These are phyloP conservation scores for Litocranius walleri DNA, from an alignment of 2,113 vertebrate genomes.

Conservation along the genomic window DNA sequence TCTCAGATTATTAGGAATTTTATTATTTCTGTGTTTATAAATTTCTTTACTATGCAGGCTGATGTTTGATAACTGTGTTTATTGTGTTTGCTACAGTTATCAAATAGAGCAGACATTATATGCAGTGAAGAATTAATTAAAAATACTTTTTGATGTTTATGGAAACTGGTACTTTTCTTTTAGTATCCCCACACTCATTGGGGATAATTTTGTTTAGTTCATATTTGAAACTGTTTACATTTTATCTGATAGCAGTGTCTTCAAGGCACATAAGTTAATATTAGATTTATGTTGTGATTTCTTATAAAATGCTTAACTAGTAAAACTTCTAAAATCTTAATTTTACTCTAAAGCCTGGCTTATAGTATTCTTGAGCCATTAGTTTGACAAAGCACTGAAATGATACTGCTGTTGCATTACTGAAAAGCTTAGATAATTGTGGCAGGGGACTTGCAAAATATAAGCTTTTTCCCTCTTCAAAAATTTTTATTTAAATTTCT, in stretches of 20 bases:
- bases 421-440: neutral
- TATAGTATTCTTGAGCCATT: neutral
- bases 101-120: neutral
- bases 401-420: neutral
- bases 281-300: slow-evolving; percentile 29
- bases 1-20: slow-evolving; percentile 28
- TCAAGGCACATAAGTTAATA: slow-evolving; percentile 37
- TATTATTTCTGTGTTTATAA: slow-evolving; percentile 31
- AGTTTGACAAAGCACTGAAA: neutral
- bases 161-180: neutral
- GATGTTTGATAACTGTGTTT: slow-evolving; percentile 29
- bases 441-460: neutral
- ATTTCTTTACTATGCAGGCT: neutral
- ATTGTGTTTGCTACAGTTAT: slow-evolving; percentile 48
- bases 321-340: slow-evolving; percentile 14
- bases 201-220: neutral
- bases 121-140: neutral
- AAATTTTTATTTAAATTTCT: neutral
- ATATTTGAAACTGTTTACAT: slow-evolving; percentile 28
- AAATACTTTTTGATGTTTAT: slow-evolving; percentile 3
- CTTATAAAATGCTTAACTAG: slow-evolving; percentile 34
- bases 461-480: neutral
- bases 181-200: neutral
- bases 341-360: slow-evolving; percentile 21
- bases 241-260: slow-evolving; percentile 33